Conservation (phyloP, 2,113 vertebrate genomes). For the Chaetorhynchus papuensis region DNA sequence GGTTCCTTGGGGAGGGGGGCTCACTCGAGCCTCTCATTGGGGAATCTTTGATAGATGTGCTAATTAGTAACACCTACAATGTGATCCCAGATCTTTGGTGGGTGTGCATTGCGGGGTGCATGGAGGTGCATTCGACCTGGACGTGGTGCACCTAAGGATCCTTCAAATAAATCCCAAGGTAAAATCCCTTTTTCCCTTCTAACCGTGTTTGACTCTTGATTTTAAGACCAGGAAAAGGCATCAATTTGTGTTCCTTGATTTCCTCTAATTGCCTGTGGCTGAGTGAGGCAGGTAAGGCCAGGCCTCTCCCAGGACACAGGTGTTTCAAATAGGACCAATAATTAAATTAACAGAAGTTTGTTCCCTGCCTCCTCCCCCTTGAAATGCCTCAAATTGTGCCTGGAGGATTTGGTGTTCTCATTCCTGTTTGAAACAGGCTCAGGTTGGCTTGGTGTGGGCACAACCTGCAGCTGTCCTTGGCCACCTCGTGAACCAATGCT, state of each 20-base stretch:
- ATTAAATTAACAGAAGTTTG: not conserved
- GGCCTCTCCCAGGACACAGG: not conserved
- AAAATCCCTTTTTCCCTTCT: no score
- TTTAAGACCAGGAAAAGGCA: no score
- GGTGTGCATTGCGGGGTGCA: no score
- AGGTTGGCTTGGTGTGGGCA: not conserved
- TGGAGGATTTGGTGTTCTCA: not conserved
- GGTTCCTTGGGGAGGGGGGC: no score
- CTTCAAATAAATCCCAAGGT: no score
- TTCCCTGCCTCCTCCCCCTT: not conserved
- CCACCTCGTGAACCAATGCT: accelerated
- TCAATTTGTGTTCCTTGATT: not conserved
- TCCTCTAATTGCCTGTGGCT: accelerated
- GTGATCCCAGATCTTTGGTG: no score
- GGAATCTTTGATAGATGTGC: no score
- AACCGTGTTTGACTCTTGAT: no score
- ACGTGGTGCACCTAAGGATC: no score
- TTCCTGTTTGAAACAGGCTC: not conserved
- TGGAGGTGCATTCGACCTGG: no score
- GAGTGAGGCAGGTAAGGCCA: not conserved
- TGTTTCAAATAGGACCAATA: not conserved
- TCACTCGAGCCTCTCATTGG: no score
- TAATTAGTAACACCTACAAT: no score
- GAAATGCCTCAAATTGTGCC: not conserved
- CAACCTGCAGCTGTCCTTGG: not conserved